These are phyloP conservation scores for Zootoca vivipara DNA, from an alignment of 2,113 vertebrate genomes.

Conservation along the genomic window DNA sequence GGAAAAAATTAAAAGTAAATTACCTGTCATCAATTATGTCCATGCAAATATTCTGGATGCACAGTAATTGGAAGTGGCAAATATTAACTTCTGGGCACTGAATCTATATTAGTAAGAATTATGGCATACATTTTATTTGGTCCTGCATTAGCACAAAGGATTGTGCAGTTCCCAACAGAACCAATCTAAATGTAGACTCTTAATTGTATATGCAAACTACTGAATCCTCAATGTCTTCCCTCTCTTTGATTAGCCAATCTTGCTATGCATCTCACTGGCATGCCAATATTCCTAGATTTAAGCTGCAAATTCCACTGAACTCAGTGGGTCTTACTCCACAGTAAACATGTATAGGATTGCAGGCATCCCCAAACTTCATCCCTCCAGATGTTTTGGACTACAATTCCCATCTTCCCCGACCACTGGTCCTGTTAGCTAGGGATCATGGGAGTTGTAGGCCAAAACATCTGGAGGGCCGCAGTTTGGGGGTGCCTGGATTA, in stretches of 20 bases:
- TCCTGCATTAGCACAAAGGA: neutral
- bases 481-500: too few species aligned
- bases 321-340: neutral
- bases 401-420: too few species aligned
- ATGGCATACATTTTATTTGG: neutral
- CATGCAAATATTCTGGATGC: neutral
- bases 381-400: too few species aligned
- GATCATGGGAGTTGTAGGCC: too few species aligned
- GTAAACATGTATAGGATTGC: neutral
- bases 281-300: neutral
- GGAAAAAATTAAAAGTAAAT: constrained; percentile 43
- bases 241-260: neutral
- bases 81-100: constrained; percentile 19
- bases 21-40: constrained; percentile 27
- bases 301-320: neutral
- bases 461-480: too few species aligned
- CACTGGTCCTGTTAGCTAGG: too few species aligned
- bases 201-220: neutral
- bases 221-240: neutral
- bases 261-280: neutral
- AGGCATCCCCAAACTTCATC: neutral
- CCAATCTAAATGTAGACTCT: neutral
- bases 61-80: constrained; percentile 1
- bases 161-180: neutral
- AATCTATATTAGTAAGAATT: constrained; percentile 16